Conservation (phyloP, 2,888 invertebrate species). For the Gibbula magus region DNA sequence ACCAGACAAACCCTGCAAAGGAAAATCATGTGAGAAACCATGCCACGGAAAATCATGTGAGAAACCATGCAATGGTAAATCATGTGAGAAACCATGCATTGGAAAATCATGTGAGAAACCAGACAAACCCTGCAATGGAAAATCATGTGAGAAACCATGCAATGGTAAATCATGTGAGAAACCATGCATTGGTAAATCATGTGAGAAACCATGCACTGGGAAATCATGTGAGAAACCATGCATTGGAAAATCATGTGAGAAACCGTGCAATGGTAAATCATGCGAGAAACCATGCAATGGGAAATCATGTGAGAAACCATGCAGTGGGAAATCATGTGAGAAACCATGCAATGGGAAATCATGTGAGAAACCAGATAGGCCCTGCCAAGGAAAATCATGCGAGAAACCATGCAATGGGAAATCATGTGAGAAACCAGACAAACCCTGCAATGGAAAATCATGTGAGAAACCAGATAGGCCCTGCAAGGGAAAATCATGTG, state of each 20-base stretch:
- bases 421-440: neutral
- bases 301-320: neutral
- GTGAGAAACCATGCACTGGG: neutral
- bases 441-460: neutral
- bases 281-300: neutral
- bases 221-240: neutral
- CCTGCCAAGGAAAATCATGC: neutral
- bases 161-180: neutral
- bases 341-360: neutral
- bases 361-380: neutral
- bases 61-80: neutral
- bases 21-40: neutral
- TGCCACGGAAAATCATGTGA: neutral
- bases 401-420: constrained; percentile 7
- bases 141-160: neutral
- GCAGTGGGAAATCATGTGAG: neutral
- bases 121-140: neutral
- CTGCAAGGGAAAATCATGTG: neutral
- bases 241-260: neutral
- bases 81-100: neutral
- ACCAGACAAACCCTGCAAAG: neutral
- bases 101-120: neutral
- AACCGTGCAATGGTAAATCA: neutral
- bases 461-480: neutral
- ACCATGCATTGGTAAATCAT: neutral